These are phyloP conservation scores for Ligdia adustata DNA, from an alignment of 2,888 invertebrate species.

Conservation along the genomic window DNA sequence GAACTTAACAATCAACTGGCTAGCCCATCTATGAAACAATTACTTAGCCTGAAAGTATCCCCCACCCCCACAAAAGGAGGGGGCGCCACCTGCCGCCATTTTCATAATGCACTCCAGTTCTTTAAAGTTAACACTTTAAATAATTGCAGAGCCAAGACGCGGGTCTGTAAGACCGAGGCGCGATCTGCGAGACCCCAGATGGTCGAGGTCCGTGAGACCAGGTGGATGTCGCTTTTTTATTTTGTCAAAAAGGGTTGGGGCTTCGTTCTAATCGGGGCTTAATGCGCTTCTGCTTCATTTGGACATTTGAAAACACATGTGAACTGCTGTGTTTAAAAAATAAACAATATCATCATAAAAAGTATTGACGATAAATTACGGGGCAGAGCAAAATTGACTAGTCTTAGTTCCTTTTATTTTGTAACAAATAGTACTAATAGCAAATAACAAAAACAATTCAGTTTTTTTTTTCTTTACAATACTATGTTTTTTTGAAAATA, in stretches of 20 bases:
- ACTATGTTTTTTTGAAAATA: not conserved
- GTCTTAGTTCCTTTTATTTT: too few relatives aligned
- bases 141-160: conserved; percentile 54
- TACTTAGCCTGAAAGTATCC: conserved; percentile 42
- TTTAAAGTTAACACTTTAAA: conserved; percentile 75
- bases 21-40: conserved; percentile 41
- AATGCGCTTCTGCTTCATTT: conserved; percentile 10
- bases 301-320: conserved; percentile 13
- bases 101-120: conserved; percentile 70
- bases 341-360: too few relatives aligned
- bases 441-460: too few relatives aligned
- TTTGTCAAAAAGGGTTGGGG: conserved; percentile 16
- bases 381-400: too few relatives aligned
- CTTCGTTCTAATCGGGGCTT: conserved; percentile 1
- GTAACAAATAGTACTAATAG: too few relatives aligned
- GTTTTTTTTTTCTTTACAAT: too few relatives aligned
- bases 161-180: conserved; percentile 16
- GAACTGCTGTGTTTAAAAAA: conserved; percentile 16
- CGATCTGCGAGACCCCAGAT: conserved; percentile 4
- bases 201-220: conserved; percentile 9
- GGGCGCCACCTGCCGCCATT: conserved; percentile 58
- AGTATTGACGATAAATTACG: too few relatives aligned
- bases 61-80: conserved; percentile 9
- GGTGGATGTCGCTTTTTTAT: conserved; percentile 15
- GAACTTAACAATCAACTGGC: conserved; percentile 21